Percentiles rank a stretch among this genome's conserved stretches.
These are phyloP conservation scores for Odocoileus hemionus DNA, from an alignment of 2,113 vertebrate species.

Conservation along the genomic window DNA sequence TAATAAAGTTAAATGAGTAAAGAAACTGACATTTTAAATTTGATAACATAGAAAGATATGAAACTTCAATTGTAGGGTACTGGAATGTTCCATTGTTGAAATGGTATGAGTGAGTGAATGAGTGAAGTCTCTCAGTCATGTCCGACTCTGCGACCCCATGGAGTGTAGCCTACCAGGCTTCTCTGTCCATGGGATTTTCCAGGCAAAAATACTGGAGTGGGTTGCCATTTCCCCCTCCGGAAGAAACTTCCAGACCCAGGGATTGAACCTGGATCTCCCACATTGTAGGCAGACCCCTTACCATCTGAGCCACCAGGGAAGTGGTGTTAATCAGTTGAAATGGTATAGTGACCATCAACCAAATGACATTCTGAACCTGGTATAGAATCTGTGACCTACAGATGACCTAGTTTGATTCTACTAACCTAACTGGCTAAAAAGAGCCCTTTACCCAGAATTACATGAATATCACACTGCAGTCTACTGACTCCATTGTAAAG, in stretches of 20 bases:
- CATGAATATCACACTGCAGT: background rate
- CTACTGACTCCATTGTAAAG: background rate
- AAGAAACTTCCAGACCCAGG: no score
- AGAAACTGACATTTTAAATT: background rate
- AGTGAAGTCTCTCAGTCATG: no score
- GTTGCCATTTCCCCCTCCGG: no score
- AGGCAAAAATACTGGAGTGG: no score
- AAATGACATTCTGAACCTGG: background rate
- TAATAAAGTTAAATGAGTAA: background rate
- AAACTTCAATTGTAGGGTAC: background rate
- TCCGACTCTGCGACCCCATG: no score
- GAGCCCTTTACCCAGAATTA: background rate
- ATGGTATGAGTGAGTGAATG: background rate
- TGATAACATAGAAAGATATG: background rate
- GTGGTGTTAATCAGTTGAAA: background rate
- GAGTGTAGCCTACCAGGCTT: no score
- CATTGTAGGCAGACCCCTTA: no score
- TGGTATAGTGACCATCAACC: background rate
- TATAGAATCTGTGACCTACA: background rate
- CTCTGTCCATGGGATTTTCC: no score
- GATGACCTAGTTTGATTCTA: conserved; percentile 5
- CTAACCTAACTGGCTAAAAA: background rate
- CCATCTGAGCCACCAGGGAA: no score
- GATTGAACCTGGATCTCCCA: no score
- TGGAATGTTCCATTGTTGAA: background rate